Evolutionary conservation across 1,140 invertebrate species (phyloP).

Genomic region (Leucophenga varia): DNA sequence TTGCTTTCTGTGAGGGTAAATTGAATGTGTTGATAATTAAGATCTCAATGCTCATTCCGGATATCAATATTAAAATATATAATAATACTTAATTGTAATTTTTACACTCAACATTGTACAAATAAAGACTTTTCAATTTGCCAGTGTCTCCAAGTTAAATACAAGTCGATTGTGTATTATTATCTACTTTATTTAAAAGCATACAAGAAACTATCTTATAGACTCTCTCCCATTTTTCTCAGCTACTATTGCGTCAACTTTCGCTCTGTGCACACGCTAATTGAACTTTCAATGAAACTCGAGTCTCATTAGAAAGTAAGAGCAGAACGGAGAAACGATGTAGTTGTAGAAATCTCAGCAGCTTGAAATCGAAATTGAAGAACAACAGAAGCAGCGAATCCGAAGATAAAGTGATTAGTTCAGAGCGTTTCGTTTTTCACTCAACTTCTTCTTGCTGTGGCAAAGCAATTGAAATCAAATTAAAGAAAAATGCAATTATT

Average conservation of each 20-base stretch:
- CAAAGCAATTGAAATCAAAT: conserved; percentile 19
- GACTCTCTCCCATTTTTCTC: conserved; percentile 14
- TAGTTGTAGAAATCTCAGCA: conserved; percentile 21
- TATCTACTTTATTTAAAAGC: no score
- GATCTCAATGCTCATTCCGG: no score
- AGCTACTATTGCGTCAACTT: conserved; percentile 29
- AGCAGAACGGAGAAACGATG: conserved; percentile 28
- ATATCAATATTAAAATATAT: no score
- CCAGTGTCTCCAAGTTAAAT: no score
- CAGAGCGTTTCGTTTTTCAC: conserved; percentile 11
- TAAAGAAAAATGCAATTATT: conserved; percentile 44
- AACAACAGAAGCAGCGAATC: conserved; percentile 15
- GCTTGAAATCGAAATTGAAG: conserved; percentile 32
- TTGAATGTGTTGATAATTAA: no score
- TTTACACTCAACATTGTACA: no score
- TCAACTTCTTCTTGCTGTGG: conserved; percentile 6
- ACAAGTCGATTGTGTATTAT: no score
- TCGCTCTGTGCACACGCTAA: conserved; percentile 41
- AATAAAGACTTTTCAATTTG: no score
- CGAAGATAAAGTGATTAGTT: conserved; percentile 37
- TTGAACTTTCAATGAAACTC: conserved; percentile 51
- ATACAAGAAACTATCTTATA: no score
- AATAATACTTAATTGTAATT: no score
- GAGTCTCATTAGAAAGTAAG: conserved; percentile 49
- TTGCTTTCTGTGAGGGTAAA: no score